Percentiles rank a stretch among this genome's conserved stretches.
These are phyloP conservation scores for Marcusenius ussheri DNA, from an alignment of 2,113 vertebrate species.

Conservation along the genomic window DNA sequence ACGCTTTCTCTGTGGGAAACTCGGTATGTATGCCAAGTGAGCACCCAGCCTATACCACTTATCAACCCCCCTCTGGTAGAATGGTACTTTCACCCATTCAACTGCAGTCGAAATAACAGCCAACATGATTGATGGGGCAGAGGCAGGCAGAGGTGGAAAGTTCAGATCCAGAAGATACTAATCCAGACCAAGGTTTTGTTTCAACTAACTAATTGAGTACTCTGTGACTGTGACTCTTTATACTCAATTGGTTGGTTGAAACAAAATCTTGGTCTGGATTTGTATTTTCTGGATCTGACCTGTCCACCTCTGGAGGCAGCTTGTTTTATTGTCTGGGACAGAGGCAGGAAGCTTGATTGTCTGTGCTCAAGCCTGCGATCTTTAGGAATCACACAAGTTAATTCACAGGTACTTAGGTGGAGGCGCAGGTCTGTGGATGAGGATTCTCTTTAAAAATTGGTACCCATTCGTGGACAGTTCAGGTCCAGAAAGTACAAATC, in stretches of 20 bases:
- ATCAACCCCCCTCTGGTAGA: not conserved
- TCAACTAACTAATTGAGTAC: not conserved
- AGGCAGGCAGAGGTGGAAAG: not conserved
- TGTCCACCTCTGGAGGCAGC: too few relatives aligned
- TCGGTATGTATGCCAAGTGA: conserved; percentile 59
- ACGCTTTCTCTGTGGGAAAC: conserved; percentile 86
- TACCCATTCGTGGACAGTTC: not conserved
- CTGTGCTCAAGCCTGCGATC: not conserved
- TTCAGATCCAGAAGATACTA: not conserved
- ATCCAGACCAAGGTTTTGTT: not conserved
- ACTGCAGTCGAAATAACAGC: not conserved
- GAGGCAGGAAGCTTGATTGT: not conserved
- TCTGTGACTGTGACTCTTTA: not conserved
- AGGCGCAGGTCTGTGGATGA: not conserved
- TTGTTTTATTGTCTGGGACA: too few relatives aligned
- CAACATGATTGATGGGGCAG: not conserved
- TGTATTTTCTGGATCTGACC: not conserved
- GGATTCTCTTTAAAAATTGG: not conserved
- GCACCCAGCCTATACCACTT: not conserved
- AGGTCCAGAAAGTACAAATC: not conserved
- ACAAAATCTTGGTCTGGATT: not conserved
- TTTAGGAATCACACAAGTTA: not conserved
- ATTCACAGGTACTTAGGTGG: not conserved
- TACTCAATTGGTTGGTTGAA: not conserved
- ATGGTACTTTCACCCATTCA: not conserved